Evolutionary conservation across 2,113 vertebrate genomes (phyloP), one percentile per base, ranked within the genome.

Genomic region (Sturnus vulgaris): DNA sequence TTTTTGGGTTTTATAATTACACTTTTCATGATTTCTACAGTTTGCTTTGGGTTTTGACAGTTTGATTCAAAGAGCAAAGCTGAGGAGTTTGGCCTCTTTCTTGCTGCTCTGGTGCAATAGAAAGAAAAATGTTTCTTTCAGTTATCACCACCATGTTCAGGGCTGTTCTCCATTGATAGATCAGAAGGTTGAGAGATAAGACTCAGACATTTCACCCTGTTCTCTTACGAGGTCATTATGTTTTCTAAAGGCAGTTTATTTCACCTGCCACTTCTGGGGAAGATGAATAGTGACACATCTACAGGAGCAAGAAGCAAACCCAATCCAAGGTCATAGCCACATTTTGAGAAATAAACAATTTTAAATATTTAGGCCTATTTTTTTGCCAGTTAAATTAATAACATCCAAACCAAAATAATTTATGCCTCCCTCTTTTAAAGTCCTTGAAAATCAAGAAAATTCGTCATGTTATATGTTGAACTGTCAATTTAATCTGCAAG

Each of bases 381-480:
- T 53, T 52, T 27, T 1, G 14, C 33, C 46, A 42, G 37, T 53
- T 65, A 70, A 78, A 73, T 49, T 71, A 52, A 68, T 42, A 85
- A 47, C 15, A 39, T 70, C 30, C 13, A 73, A 84, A 55, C 5
- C 4, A 80, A 82, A 88, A 72, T 25, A 23, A 31, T 70, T 77
- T 82, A 50, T 90, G 46, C 16, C 44, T 72, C 47, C 20, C 13
- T 87, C 28, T 72, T 60, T 24, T n/a, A 79, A 91, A 31, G 18
- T 77, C 35, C 42, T 82, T 44, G 35, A 94, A 33, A 81, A 80
- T 73, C 35, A 73, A 86, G 39, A 61, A 77, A 90, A 82, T 86
- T 18, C 52, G 2, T 76, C 15, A 63, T 9, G 24, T 44, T 65
- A 3, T 35, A 18, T 37, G 56, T 69, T 59, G 27, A 90, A 31